Base-by-base conservation (phyloP, 2,113 vertebrate species). In the Platichthys stellatus region DNA sequence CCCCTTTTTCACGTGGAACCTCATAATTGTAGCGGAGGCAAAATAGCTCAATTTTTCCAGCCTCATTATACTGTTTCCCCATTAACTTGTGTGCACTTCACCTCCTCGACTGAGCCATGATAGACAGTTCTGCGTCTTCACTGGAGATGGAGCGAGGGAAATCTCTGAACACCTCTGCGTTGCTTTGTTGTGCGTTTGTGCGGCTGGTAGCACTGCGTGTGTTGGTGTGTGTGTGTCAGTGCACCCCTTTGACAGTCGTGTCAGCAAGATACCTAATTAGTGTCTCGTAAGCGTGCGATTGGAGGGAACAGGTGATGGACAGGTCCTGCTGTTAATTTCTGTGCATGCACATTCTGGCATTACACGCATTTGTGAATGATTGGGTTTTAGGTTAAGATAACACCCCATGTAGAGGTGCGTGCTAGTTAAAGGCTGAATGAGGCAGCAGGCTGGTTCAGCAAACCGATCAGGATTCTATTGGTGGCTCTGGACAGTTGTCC, bases 211-310 rank as follows among this genome's bases (percentile, higher is more conserved):
- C 18, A 26, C 21, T 40, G 31, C 58, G 63, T 63, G 28, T 45
- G 21, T 28, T n/a, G 24, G 63, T 24, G 24, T 24, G 24, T 63
- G 28, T 45, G 21, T 18, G 7, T 43, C 18, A 10, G 69, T 66
- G 74, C 66, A 45, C 77, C 83, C 64, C 49, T 67, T 74, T 81
- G 83, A 88, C 84, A 86, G 74, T 80, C 70, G 47, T 84, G 89
- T 90, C 81, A 84, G 86, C 76, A 91, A 89, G 88, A 79, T 71
- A 68, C 80, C 86, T 84, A 92, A 89, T 91, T 88, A 88, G 86
- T 83, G 84, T 85, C 88, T 91, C 65, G 24, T 92, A 90, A 90
- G 83, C 1, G 54, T 82, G 68, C 54, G 65, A 86, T 90, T 80
- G 74, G 80, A 82, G 58, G 68, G 54, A 86, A 60, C 75, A 74